Percentiles rank a stretch among this genome's conserved stretches.
These are phyloP conservation scores for Buceros bicornis DNA, from an alignment of 2,797 vertebrate genomes.

Conservation along the genomic window DNA sequence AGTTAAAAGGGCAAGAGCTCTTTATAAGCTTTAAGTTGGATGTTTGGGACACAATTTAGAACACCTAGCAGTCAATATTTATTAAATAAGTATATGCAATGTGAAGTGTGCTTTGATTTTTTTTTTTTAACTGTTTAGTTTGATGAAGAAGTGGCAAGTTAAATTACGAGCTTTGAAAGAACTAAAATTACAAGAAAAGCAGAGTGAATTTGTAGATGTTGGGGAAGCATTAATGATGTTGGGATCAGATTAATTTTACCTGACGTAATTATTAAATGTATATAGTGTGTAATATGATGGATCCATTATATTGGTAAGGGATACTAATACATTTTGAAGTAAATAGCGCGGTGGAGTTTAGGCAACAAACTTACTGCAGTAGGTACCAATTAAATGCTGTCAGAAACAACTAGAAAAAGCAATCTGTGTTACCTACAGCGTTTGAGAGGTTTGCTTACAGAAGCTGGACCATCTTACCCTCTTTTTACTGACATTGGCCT, in stretches of 20 bases:
- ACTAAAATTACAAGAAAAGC: not conserved
- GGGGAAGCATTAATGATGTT: not conserved
- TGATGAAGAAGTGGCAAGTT: not conserved
- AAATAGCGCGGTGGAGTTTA: not conserved
- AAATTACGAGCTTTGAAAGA: not conserved
- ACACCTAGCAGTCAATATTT: not conserved
- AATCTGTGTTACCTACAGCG: not conserved
- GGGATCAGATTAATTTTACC: not conserved
- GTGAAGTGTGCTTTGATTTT: not conserved
- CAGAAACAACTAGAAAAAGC: not conserved
- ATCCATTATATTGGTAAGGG: not conserved
- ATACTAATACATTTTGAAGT: not conserved
- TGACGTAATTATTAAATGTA: not conserved
- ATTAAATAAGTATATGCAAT: not conserved
- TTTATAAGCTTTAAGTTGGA: not conserved
- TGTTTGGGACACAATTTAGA: not conserved
- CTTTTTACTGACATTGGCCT: not conserved
- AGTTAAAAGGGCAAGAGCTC: not conserved
- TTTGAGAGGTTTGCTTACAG: not conserved
- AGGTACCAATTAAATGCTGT: not conserved
- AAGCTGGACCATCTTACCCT: not conserved
- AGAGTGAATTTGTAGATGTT: not conserved
- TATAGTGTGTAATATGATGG: not conserved
- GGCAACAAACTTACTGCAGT: not conserved
- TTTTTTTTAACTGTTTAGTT: not conserved